These are phyloP conservation scores for Spheniscus humboldti DNA, from an alignment of 2,797 vertebrate species.

Conservation along the genomic window DNA sequence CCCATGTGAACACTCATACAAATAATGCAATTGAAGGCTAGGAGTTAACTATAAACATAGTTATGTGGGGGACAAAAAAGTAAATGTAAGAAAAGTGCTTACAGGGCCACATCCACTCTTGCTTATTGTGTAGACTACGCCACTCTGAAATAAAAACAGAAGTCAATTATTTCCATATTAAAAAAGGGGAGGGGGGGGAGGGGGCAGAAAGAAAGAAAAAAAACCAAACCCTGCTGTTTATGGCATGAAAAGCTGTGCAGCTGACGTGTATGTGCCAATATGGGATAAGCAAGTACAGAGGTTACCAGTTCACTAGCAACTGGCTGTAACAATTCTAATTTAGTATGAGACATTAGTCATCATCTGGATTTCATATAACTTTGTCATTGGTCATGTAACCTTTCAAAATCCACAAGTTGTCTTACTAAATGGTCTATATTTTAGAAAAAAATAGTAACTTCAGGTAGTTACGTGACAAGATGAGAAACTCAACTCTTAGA, in stretches of 20 bases:
- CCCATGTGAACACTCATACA: background rate
- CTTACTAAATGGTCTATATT: background rate
- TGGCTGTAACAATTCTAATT: background rate
- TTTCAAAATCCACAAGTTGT: background rate
- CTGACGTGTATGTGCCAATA: background rate
- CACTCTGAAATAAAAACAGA: slow-evolving; percentile 38
- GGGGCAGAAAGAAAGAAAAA: background rate
- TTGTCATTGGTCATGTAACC: background rate
- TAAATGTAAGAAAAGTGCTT: slow-evolving; percentile 4
- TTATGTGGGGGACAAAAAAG: background rate
- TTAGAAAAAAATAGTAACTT: background rate
- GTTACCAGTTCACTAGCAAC: background rate
- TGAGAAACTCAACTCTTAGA: background rate
- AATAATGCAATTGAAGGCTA: background rate
- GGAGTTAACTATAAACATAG: background rate
- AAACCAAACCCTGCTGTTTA: background rate
- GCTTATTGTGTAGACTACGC: slow-evolving; percentile 50
- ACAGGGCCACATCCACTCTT: slow-evolving; percentile 54
- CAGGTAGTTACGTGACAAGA: background rate
- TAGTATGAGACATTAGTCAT: background rate
- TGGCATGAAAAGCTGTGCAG: background rate
- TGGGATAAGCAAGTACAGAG: background rate
- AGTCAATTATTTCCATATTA: background rate
- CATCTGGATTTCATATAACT: background rate
- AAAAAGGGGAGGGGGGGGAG: fast-evolving